A percentile compares a stretch with the other conserved stretches of the same genome.
Evolutionary conservation across 2,113 vertebrate genomes (phyloP).

Genomic region (Vicugna pacos): DNA sequence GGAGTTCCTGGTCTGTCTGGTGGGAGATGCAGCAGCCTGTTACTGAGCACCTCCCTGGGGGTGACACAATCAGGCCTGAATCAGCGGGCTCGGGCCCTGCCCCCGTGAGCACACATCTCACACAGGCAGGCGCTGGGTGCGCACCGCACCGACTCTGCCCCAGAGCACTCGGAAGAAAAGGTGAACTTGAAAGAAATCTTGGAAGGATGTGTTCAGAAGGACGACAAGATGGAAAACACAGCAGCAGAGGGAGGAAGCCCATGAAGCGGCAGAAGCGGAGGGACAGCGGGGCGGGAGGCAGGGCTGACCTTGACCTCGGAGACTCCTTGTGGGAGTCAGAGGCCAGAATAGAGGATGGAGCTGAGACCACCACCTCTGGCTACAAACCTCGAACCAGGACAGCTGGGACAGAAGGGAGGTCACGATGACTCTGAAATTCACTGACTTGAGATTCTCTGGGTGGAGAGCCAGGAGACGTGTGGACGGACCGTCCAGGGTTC

Average conservation of each 20-base stretch:
- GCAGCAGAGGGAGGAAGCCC: neutral
- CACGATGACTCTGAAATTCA: accelerated
- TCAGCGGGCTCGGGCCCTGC: neutral
- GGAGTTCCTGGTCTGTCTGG: neutral
- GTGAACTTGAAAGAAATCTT: neutral
- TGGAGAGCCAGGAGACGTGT: neutral
- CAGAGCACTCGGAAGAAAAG: neutral
- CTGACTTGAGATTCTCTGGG: neutral
- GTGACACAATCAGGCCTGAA: neutral
- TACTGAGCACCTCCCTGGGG: neutral
- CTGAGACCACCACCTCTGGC: no score
- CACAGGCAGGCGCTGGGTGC: neutral
- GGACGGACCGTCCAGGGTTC: neutral
- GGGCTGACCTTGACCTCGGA: no score
- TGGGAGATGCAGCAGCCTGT: neutral
- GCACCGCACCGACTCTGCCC: neutral
- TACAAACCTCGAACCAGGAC: neutral
- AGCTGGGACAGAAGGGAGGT: neutral
- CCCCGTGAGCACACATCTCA: neutral
- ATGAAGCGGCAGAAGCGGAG: neutral
- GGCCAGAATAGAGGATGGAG: no score
- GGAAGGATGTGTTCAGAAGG: neutral
- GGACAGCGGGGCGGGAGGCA: neutral
- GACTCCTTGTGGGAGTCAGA: no score
- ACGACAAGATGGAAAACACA: neutral